Percentiles rank a stretch among this genome's conserved stretches.
These are phyloP conservation scores for Cathartes aura DNA, from an alignment of 2,113 vertebrate genomes.

Conservation along the genomic window DNA sequence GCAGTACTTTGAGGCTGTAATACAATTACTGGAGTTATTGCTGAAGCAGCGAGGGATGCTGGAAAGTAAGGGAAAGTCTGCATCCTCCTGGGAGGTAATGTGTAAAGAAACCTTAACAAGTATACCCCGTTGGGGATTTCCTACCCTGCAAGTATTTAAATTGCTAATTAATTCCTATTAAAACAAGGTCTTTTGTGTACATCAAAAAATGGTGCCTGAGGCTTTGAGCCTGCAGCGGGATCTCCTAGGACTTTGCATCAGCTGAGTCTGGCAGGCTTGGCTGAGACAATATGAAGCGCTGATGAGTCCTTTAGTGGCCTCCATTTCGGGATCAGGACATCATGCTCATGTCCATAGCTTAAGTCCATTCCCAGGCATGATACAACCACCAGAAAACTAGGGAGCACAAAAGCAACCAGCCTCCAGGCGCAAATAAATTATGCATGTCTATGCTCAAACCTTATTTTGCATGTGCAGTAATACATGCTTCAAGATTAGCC, in stretches of 20 bases:
- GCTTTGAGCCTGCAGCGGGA: slow-evolving; percentile 32
- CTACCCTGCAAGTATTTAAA: slow-evolving; percentile 57
- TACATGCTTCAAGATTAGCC: background rate
- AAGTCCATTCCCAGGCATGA: background rate
- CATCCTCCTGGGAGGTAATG: slow-evolving; percentile 54
- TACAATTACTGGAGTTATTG: background rate
- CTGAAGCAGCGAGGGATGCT: slow-evolving; percentile 18
- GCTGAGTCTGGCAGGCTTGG: background rate
- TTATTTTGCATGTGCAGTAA: background rate
- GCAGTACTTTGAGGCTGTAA: background rate
- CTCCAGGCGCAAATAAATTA: slow-evolving; percentile 1
- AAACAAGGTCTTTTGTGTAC: slow-evolving; percentile 60
- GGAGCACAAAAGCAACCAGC: background rate
- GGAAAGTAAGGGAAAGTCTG: slow-evolving; percentile 45
- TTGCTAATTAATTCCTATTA: slow-evolving; percentile 70
- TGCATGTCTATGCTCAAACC: background rate
- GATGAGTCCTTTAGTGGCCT: background rate
- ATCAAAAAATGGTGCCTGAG: slow-evolving; percentile 34
- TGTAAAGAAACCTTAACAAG: slow-evolving; percentile 57
- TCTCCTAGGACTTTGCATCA: slow-evolving; percentile 15
- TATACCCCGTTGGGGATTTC: slow-evolving; percentile 26
- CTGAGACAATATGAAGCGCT: background rate
- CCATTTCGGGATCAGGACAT: background rate
- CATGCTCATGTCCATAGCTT: background rate
- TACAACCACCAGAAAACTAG: background rate